Percentiles rank a stretch among this genome's conserved stretches.
phyloP scores from a whole-genome alignment of 1,140 invertebrate genomes.

The Lethocerus indicus region DNA sequence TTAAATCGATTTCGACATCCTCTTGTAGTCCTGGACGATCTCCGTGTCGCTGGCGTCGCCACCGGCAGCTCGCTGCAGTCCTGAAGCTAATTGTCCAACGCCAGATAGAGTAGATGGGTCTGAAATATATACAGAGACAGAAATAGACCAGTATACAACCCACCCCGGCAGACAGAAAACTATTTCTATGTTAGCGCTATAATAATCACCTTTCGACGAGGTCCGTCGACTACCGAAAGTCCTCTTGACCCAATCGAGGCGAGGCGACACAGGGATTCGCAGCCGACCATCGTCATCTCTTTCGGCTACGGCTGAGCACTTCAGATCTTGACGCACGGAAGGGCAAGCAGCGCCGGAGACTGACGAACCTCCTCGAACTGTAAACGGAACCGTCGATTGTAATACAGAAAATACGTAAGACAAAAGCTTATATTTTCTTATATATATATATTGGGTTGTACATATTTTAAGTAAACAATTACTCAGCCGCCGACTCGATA shows the following conservation, averaged over 20 bases:
- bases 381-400: not conserved
- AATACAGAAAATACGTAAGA: not conserved
- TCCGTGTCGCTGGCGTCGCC: conserved; percentile 51
- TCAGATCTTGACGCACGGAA: conserved; percentile 48
- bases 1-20: conserved; percentile 30
- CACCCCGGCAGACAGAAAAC: not conserved
- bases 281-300: conserved; percentile 38
- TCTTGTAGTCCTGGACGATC: conserved; percentile 67
- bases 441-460: not conserved
- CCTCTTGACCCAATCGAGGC: conserved; percentile 45
- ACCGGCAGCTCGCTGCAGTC: conserved; percentile 56
- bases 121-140: conserved; percentile 22
- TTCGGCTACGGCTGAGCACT: conserved; percentile 40
- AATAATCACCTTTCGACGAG: conserved; percentile 5
- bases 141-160: not conserved
- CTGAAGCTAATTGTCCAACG: conserved; percentile 54
- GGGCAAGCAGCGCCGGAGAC: conserved; percentile 32
- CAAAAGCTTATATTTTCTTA: not conserved
- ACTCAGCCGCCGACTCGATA: too few relatives aligned
- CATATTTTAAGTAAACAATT: not conserved
- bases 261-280: conserved; percentile 40
- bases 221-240: conserved; percentile 8
- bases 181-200: not conserved
- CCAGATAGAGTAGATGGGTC: conserved; percentile 61
- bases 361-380: conserved; percentile 40